A percentile compares a stretch with the other conserved stretches of the same genome.
These are phyloP conservation scores for Lepidochrysops patricia DNA, from an alignment of 2,888 invertebrate genomes.

Conservation along the genomic window DNA sequence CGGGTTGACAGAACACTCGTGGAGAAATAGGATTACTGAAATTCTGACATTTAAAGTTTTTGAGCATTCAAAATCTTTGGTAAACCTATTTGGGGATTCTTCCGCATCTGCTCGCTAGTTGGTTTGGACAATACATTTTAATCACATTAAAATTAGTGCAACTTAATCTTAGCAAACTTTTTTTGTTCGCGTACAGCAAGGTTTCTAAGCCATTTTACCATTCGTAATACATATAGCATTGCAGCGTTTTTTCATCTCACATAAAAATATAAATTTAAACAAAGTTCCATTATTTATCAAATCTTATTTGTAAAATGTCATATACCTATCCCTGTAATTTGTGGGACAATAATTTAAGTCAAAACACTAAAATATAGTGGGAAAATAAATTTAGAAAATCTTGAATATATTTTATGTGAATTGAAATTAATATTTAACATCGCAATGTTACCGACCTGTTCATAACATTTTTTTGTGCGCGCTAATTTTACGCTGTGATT, in stretches of 20 bases:
- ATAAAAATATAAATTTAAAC: background rate
- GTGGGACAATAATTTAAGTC: background rate
- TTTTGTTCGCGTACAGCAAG: background rate
- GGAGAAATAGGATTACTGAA: constrained; percentile 62
- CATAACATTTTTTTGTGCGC: background rate
- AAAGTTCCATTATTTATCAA: background rate
- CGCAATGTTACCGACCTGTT: background rate
- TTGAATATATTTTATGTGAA: background rate
- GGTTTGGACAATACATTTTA: constrained; percentile 50
- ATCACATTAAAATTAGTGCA: constrained; percentile 41
- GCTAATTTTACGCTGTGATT: background rate
- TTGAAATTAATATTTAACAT: background rate
- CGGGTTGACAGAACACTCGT: constrained; percentile 70
- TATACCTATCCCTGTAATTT: background rate
- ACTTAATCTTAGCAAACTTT: background rate
- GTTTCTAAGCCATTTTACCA: background rate
- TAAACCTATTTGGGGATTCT: constrained; percentile 8
- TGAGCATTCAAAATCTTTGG: constrained; percentile 34
- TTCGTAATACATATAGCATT: background rate
- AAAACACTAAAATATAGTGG: background rate
- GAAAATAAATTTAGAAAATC: background rate
- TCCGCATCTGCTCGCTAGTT: constrained; percentile 43
- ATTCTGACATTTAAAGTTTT: constrained; percentile 41
- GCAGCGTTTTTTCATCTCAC: background rate
- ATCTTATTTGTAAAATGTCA: background rate